Evolutionary conservation across 2,888 invertebrate species (phyloP), one percentile per base, ranked within the genome.

Genomic region (Balanococcus diminutus): DNA sequence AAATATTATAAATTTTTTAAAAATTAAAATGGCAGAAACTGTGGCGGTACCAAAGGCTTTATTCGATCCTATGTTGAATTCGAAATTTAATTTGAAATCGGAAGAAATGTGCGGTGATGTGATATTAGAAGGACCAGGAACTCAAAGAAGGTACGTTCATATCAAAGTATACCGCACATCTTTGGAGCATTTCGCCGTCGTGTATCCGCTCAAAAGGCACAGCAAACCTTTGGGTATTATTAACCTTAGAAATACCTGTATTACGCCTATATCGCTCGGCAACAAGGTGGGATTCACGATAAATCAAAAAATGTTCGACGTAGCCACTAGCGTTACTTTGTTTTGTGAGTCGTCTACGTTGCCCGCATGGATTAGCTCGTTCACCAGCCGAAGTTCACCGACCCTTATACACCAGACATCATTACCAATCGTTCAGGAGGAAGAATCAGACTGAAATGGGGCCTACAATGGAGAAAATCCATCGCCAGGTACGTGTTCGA

Each of bases 81-180:
- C 39, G 28, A 46, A 72, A 22, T 85, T 85, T 42, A 75, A 39
- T 32, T 79, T 79, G 11, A 85, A 75, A 46, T 75, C 92, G 16
- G 93, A 93, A 89, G 91, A 92, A 87, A 93, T 92, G 90, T 92
- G 92, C 87, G 93, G 93, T n/a, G 92, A 92, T 89, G 91, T 93
- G 90, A 92, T 91, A 88, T 90, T 93, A 72, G 88, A 92, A 51
- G 91, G 92, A 1, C 92, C 92, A 82, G 91, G 91, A 87, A 92
- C 92, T 88, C 90, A 92, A 22, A 93, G 93, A 89, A 56, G 86
- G 82, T 91, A 92, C 87, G 92, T 93, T 5, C 91, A 93, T 88
- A 93, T 93, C 87, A 92, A 92, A 88, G 93, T 93, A 31, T 93
- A 93, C 89, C 91, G 92, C 87, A 93, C 93, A 5, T 92, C 93